A percentile compares a stretch with the other conserved stretches of the same genome.
Evolutionary conservation across 2,113 vertebrate genomes (phyloP).

Genomic region (Urocolius indicus): DNA sequence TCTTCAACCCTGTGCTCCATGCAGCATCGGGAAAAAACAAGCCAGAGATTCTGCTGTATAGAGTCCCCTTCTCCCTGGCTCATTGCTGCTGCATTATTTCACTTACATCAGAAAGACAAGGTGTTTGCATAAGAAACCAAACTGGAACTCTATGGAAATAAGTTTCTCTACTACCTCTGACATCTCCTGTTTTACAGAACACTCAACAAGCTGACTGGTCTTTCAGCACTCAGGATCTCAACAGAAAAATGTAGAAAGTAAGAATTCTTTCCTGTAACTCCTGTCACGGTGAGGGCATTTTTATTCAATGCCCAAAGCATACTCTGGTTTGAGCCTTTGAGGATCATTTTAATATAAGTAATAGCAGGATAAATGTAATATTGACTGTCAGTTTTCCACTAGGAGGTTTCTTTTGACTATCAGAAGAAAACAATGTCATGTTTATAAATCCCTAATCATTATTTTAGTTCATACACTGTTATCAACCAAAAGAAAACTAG

Average conservation of each 20-base stretch:
- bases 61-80: not conserved
- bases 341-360: not conserved
- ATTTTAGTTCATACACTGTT: not conserved
- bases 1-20: not conserved
- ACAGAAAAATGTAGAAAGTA: not conserved
- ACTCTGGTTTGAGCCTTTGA: not conserved
- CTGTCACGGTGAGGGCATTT: not conserved
- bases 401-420: not conserved
- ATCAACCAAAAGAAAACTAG: not conserved
- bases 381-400: not conserved
- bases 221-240: not conserved
- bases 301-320: not conserved
- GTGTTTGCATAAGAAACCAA: not conserved
- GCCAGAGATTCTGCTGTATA: not conserved
- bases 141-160: not conserved
- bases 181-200: not conserved
- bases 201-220: accelerated
- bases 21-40: accelerated
- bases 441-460: conserved; percentile 2
- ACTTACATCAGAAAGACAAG: not conserved
- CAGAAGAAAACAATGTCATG: not conserved
- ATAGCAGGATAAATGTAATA: not conserved
- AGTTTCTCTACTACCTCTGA: not conserved
- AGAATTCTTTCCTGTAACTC: not conserved
- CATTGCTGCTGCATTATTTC: not conserved